A percentile compares a stretch with the other conserved stretches of the same genome.
Conservation (phyloP, 2,888 invertebrate genomes). For the Leucoma salicis region DNA sequence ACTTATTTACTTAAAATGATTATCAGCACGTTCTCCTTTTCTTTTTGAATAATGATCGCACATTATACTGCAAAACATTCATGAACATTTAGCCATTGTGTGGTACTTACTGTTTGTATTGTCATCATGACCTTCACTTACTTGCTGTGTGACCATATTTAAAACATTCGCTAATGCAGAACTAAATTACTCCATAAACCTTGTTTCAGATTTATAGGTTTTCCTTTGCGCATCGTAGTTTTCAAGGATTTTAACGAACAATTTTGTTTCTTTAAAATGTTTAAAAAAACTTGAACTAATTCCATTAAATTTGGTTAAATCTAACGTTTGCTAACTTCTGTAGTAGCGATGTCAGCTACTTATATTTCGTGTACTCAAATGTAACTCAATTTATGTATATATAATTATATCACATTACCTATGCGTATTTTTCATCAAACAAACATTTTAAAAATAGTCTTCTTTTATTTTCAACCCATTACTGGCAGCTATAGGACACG, state of each 20-base stretch:
- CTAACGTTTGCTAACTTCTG: no score
- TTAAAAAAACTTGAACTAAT: no score
- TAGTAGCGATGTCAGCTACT: no score
- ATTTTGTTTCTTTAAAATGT: slow-evolving; percentile 5
- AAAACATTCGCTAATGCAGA: slow-evolving; percentile 27
- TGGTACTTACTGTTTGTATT: slow-evolving; percentile 10
- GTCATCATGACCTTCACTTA: slow-evolving; percentile 30
- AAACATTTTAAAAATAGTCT: no score
- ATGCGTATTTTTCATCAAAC: no score
- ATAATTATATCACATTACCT: no score
- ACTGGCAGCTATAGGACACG: no score
- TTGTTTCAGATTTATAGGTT: slow-evolving; percentile 29
- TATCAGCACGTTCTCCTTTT: neutral
- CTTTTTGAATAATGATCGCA: neutral
- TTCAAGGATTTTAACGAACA: slow-evolving; percentile 14
- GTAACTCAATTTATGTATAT: no score
- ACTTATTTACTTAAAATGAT: neutral
- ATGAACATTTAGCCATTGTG: slow-evolving; percentile 4
- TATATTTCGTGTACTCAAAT: no score
- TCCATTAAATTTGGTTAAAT: no score
- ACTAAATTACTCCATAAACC: slow-evolving; percentile 24
- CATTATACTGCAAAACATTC: neutral
- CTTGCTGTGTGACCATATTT: slow-evolving; percentile 20
- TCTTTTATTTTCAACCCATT: no score
- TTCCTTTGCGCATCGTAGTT: slow-evolving; percentile 17